Percentiles rank a stretch among this genome's conserved stretches.
phyloP scores from a whole-genome alignment of 2,113 vertebrate genomes.

The Onychostoma macrolepis region DNA sequence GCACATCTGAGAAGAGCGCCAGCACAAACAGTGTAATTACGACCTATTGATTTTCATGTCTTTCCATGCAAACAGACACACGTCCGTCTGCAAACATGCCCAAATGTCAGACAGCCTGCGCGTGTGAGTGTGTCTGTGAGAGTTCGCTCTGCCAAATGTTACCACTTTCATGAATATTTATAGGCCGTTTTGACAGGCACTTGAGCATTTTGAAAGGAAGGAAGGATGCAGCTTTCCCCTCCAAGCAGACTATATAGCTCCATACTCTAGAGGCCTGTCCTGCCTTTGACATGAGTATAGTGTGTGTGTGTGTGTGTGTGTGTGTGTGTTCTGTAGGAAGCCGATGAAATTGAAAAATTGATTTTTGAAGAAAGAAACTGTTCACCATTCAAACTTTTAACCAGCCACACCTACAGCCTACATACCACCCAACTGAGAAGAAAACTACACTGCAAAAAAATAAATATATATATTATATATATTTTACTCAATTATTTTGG shows the following conservation, averaged over 20 bases:
- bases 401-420: slow-evolving; percentile 8
- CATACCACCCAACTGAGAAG: slow-evolving; percentile 3
- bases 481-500: too few relatives aligned
- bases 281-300: slow-evolving; percentile 45
- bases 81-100: slow-evolving; percentile 52
- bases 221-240: slow-evolving; percentile 40
- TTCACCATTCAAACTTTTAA: slow-evolving; percentile 21
- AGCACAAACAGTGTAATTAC: slow-evolving; percentile 57
- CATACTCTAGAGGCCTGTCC: slow-evolving; percentile 49
- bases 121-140: slow-evolving; percentile 21
- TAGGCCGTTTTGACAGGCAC: slow-evolving; percentile 51
- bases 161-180: slow-evolving; percentile 56
- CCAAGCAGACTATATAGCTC: slow-evolving; percentile 41
- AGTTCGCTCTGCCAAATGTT: slow-evolving; percentile 50
- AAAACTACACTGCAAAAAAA: not conserved
- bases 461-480: too few relatives aligned
- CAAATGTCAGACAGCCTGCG: slow-evolving; percentile 48
- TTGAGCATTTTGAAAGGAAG: slow-evolving; percentile 57
- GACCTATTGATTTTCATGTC: slow-evolving; percentile 52
- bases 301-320: not conserved
- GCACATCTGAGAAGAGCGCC: slow-evolving; percentile 39
- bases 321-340: slow-evolving; percentile 29
- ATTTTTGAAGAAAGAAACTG: not conserved
- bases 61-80: slow-evolving; percentile 51
- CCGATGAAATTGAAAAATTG: slow-evolving; percentile 39